phyloP scores from a whole-genome alignment of 1,140 invertebrate species.

The Drosophila santomea region DNA sequence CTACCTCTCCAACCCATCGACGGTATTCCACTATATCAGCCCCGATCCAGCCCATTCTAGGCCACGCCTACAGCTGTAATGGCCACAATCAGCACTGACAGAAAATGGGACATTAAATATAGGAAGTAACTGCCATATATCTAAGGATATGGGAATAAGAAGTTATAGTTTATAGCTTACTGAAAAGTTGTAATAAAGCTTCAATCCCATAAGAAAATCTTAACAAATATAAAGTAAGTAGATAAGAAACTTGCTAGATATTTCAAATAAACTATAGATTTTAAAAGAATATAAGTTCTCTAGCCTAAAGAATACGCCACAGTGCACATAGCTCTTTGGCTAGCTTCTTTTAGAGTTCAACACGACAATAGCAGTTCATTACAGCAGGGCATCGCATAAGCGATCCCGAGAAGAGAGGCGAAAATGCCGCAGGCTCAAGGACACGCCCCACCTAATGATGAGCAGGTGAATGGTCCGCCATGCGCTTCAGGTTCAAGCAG shows the following conservation, averaged over 20 bases:
- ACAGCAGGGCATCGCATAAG: constrained; percentile 45
- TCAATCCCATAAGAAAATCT: no score
- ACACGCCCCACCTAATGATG: constrained; percentile 76
- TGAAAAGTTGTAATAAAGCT: no score
- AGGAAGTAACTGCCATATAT: no score
- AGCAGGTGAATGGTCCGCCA: constrained; percentile 56
- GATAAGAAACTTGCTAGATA: no score
- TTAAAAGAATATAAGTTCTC: no score
- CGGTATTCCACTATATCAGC: constrained; percentile 31
- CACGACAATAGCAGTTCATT: constrained; percentile 59
- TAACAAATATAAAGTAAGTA: no score
- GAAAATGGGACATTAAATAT: constrained; percentile 3
- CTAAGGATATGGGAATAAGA: no score
- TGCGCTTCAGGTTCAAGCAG: constrained; percentile 9
- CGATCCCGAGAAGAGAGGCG: constrained; percentile 36
- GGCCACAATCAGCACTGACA: constrained; percentile 33
- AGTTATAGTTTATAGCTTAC: no score
- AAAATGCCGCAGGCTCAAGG: constrained; percentile 58
- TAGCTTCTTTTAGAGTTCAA: constrained; percentile 35
- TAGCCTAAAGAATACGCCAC: background rate
- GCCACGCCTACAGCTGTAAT: constrained; percentile 54
- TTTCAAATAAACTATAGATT: no score
- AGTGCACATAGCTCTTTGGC: constrained; percentile 23
- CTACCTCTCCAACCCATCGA: constrained; percentile 16
- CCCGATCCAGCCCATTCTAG: constrained; percentile 33